These are phyloP conservation scores for Scophthalmus maximus DNA, from an alignment of 2,113 vertebrate genomes.

Conservation along the genomic window DNA sequence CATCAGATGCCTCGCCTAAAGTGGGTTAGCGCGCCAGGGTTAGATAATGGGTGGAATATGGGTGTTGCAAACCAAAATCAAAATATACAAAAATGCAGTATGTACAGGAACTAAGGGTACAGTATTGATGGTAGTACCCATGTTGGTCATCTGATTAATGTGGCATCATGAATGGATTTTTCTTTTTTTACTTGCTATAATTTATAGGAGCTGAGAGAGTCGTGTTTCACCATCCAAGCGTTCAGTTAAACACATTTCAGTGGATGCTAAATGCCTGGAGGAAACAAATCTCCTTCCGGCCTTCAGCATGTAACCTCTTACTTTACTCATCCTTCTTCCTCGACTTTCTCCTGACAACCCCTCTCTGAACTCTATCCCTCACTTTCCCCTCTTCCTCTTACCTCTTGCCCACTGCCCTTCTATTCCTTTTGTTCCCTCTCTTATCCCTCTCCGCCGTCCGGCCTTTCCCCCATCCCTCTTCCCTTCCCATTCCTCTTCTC, in stretches of 20 bases:
- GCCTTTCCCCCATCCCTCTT: slow-evolving; percentile 33
- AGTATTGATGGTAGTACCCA: background rate
- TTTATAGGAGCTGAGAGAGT: background rate
- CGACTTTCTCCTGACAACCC: slow-evolving; percentile 49
- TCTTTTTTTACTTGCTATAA: background rate
- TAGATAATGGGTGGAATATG: too few relatives aligned
- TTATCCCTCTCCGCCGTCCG: background rate
- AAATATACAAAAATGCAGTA: too few relatives aligned
- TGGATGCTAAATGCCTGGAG: background rate
- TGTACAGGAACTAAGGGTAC: background rate
- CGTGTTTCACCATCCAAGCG: background rate
- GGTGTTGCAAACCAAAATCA: too few relatives aligned
- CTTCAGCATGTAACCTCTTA: slow-evolving; percentile 4
- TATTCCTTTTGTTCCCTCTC: slow-evolving; percentile 17
- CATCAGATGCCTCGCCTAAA: too few relatives aligned
- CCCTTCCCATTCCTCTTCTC: slow-evolving; percentile 56
- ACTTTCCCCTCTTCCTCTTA: slow-evolving; percentile 25
- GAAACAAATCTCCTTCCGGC: slow-evolving; percentile 12
- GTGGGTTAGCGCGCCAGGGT: too few relatives aligned
- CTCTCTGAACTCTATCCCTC: slow-evolving; percentile 54
- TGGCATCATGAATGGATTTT: background rate
- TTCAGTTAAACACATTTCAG: slow-evolving; percentile 3
- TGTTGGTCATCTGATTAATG: background rate
- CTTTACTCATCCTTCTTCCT: slow-evolving; percentile 23
- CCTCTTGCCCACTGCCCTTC: background rate